Evolutionary conservation across 2,797 vertebrate genomes (phyloP).

Genomic region (Manis crassicaudata): DNA sequence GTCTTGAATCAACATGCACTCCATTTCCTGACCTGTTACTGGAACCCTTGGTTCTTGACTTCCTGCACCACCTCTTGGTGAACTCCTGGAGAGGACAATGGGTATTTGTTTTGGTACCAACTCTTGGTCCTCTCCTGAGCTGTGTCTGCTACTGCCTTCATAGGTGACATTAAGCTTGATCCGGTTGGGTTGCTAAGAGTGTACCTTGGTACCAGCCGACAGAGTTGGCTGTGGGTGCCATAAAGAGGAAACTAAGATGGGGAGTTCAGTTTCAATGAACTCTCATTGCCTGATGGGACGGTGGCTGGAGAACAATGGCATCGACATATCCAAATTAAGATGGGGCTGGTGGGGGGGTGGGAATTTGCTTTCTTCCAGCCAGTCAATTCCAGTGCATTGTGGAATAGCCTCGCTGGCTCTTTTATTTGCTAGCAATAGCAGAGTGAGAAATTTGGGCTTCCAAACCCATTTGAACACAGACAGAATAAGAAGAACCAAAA

Average conservation of each 20-base stretch:
- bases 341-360: rapidly evolving
- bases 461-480: background rate
- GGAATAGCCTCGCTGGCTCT: background rate
- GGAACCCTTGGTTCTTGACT: background rate
- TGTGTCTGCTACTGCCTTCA: background rate
- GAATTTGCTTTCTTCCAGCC: background rate
- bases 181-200: background rate
- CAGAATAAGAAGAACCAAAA: background rate
- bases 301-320: background rate
- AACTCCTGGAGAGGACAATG: background rate
- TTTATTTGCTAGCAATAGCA: background rate
- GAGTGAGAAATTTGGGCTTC: background rate
- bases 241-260: background rate
- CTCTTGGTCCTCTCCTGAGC: background rate
- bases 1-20: background rate
- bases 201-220: rapidly evolving
- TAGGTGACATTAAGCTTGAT: background rate
- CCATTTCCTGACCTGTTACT: slow-evolving; percentile 19
- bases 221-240: too few species aligned
- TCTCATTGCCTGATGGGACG: background rate
- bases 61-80: background rate
- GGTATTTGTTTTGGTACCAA: background rate
- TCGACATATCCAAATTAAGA: rapidly evolving
- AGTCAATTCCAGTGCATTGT: background rate
- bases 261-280: background rate